Conservation (phyloP, 2,797 vertebrate genomes). For the Tympanoctomys barrerae region DNA sequence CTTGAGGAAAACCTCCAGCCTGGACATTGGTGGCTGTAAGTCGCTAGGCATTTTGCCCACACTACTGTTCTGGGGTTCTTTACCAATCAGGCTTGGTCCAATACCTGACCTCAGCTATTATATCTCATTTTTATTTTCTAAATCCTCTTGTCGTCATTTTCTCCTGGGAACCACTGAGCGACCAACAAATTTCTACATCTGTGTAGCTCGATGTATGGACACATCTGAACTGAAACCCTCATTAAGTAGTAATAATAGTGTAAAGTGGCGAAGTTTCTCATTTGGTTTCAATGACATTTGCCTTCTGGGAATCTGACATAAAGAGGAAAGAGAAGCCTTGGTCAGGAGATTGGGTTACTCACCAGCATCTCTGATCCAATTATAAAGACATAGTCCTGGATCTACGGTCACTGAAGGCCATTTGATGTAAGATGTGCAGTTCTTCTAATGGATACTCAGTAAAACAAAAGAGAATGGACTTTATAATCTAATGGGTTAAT, state of each 20-base stretch:
- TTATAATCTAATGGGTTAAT: too few relatives aligned
- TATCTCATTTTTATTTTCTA: too few relatives aligned
- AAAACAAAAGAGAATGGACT: background rate
- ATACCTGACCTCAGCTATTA: too few relatives aligned
- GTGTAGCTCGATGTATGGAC: background rate
- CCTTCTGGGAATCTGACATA: constrained; percentile 3
- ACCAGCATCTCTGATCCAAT: constrained; percentile 95
- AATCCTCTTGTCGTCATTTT: too few relatives aligned
- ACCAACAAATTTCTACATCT: background rate
- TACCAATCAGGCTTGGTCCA: too few relatives aligned
- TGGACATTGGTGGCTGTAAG: too few relatives aligned
- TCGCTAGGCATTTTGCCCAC: too few relatives aligned
- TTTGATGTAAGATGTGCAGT: constrained; percentile 85
- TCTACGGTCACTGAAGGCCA: constrained; percentile 93
- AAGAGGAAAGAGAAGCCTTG: constrained; percentile 33
- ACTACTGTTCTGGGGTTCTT: too few relatives aligned
- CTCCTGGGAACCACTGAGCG: too few relatives aligned
- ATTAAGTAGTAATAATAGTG: constrained; percentile 2
- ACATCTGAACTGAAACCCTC: background rate
- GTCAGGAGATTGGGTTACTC: constrained; percentile 81
- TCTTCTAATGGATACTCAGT: constrained; percentile 61
- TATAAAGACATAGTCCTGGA: constrained; percentile 91
- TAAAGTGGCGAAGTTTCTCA: background rate
- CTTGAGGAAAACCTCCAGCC: too few relatives aligned
- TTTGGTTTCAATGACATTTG: constrained; percentile 50